Conservation (phyloP, 2,888 invertebrate species). For the Prostheceraeus crozeri region DNA sequence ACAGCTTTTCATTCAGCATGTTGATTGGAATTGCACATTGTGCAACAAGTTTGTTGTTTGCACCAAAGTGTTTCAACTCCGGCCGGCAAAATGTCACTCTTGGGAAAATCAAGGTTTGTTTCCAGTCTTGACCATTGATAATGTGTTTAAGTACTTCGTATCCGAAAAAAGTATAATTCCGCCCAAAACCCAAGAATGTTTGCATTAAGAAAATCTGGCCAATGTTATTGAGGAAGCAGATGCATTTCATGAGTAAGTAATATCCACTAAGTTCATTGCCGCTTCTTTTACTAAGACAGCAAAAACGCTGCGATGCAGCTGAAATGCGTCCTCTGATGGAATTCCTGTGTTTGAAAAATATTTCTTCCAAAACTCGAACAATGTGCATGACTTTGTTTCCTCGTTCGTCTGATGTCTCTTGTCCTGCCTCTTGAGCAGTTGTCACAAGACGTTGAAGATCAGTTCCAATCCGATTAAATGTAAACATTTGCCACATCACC, state of each 20-base stretch:
- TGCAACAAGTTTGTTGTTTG: constrained; percentile 28
- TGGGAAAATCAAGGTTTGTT: constrained; percentile 32
- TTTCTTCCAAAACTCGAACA: constrained; percentile 1
- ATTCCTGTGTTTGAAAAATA: constrained; percentile 8
- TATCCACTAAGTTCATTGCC: constrained; percentile 25
- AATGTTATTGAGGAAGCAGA: constrained; percentile 35
- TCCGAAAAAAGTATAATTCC: constrained; percentile 35
- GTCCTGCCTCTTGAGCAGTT: neutral
- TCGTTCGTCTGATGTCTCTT: neutral
- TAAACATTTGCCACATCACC: constrained; percentile 25
- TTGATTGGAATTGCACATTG: constrained; percentile 36
- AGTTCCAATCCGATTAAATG: constrained; percentile 29
- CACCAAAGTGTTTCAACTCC: constrained; percentile 1
- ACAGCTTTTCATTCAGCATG: constrained; percentile 38
- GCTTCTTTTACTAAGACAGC: constrained; percentile 24
- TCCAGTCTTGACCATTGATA: constrained; percentile 31
- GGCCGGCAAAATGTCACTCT: constrained; percentile 34
- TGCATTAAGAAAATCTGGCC: constrained; percentile 37
- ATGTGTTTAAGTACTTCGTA: constrained; percentile 20
- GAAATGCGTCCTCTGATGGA: neutral
- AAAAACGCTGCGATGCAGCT: neutral
- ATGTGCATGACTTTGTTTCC: neutral
- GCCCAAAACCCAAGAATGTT: constrained; percentile 34
- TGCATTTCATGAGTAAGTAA: constrained; percentile 34
- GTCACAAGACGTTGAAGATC: constrained; percentile 15